Percentiles rank a stretch among this genome's conserved stretches.
These are phyloP conservation scores for Carlito syrichta DNA, from an alignment of 2,113 vertebrate genomes.

Conservation along the genomic window DNA sequence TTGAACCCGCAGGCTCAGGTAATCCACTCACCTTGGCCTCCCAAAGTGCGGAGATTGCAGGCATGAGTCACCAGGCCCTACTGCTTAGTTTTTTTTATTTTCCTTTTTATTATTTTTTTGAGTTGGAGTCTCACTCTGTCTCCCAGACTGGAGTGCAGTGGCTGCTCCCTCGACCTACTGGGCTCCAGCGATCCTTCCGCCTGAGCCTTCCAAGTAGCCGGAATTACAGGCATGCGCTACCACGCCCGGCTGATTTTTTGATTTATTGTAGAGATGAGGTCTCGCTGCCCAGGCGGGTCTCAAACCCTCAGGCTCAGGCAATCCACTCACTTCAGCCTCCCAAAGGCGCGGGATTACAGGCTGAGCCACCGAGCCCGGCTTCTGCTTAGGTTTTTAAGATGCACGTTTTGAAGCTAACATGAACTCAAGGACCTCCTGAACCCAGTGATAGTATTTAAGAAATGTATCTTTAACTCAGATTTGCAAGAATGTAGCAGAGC, in stretches of 20 bases:
- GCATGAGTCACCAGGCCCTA: neutral
- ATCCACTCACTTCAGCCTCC: too few relatives aligned
- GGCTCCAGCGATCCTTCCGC: neutral
- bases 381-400: neutral
- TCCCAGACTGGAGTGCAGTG: neutral
- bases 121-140: neutral
- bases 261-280: too few relatives aligned
- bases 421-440: neutral
- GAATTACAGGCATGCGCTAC: too few relatives aligned
- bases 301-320: too few relatives aligned
- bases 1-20: neutral
- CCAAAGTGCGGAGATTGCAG: neutral
- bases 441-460: neutral
- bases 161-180: neutral
- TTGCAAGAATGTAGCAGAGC: constrained; percentile 37
- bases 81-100: too few relatives aligned
- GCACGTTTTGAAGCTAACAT: constrained; percentile 1
- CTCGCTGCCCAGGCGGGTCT: too few relatives aligned
- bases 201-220: too few relatives aligned
- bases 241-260: too few relatives aligned
- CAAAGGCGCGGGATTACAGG: neutral
- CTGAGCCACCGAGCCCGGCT: neutral
- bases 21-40: neutral
- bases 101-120: neutral
- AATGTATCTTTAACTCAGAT: neutral